Base-by-base conservation (phyloP, 2,888 invertebrate species). In the Drosophila bunnanda region DNA sequence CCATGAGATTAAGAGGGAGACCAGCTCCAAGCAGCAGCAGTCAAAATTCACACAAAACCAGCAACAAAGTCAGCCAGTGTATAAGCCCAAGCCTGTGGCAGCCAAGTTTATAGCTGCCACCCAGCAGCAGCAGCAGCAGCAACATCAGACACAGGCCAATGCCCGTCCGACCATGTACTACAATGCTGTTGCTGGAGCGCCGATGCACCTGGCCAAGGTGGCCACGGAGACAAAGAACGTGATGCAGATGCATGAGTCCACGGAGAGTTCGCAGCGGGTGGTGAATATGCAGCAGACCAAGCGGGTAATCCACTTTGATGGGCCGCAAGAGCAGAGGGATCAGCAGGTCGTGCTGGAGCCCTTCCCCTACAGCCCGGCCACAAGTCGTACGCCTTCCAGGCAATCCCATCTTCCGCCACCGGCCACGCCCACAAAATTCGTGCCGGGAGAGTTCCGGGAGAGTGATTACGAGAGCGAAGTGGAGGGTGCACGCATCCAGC, bases 391-490 rank as follows among this genome's bases (percentile, higher is more conserved):
- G 5, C 91, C 91, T 1, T 88, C 91, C n/a, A 90, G 92, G 4
- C 89, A 90, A 54, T 90, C 91, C 54, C 89, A 90, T 30, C 90
- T 92, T 22, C 93, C 93, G 36, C 93, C 93, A 3, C 93, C 93
- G 46, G 93, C 94, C 0, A 94, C 93, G 4, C 95, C 95, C 3
- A 94, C 93, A 6, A 95, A 95, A 89, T 95, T 95, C 82, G 90
- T 94, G 22, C 94, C 94, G 8, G 95, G 95, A 13, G 94, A 95
- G 69, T 95, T 94, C 74, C 93, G 94, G 17, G 95, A 95, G 80
- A 95, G 95, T 58, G 95, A 95, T 81, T 95, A 95, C 79, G 95
- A 95, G 79, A 95, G 95, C 87, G 95, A 96, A 81, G 93, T 94
- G 7, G 96, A 95, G 70, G 92, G 93, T 15, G 90, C 93, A 0